Evolutionary conservation across 2,888 invertebrate species (phyloP).

Genomic region (Exocentrus adspersus): DNA sequence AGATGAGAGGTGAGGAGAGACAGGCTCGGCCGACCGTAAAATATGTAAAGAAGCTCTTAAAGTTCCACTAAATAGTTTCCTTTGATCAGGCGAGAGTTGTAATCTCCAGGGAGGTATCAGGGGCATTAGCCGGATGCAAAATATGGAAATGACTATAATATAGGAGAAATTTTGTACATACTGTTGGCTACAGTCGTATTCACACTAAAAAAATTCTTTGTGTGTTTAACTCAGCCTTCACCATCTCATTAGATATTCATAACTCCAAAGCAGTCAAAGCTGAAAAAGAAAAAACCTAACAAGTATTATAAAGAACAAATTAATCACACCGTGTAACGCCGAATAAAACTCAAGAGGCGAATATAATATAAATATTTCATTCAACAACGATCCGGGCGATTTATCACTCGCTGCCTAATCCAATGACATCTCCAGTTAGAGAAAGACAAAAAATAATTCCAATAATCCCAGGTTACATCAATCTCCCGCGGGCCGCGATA

Average conservation of each 20-base stretch:
- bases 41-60: neutral
- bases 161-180: no score
- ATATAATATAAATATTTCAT: slow-evolving; percentile 3
- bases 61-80: no score
- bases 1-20: slow-evolving; percentile 22
- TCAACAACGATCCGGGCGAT: neutral
- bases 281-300: neutral
- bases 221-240: neutral
- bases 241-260: neutral
- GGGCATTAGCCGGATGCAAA: no score
- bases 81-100: no score
- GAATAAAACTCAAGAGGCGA: neutral
- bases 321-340: neutral
- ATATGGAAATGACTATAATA: no score
- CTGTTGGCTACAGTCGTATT: no score
- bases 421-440: slow-evolving; percentile 32
- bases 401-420: slow-evolving; percentile 19
- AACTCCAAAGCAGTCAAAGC: neutral
- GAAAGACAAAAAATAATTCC: slow-evolving; percentile 25
- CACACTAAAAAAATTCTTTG: no score
- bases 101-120: no score
- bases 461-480: slow-evolving; percentile 35
- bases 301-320: slow-evolving; percentile 3
- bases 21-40: slow-evolving; percentile 15
- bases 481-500: slow-evolving; percentile 37